Evolutionary conservation across 2,888 invertebrate species (phyloP).

Genomic region (Conomelus anceps): DNA sequence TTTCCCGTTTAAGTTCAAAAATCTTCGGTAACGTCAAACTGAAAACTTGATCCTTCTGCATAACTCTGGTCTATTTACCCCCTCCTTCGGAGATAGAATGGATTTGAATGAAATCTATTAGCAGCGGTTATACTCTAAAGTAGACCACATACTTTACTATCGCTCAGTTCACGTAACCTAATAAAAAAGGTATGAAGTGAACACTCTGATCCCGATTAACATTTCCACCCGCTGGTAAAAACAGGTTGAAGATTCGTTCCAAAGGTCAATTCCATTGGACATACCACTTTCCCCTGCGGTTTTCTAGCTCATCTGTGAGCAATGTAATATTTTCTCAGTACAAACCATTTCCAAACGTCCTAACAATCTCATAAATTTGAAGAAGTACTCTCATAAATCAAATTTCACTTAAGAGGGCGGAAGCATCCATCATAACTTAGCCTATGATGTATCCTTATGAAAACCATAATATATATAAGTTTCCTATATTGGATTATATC

Average conservation of each 20-base stretch:
- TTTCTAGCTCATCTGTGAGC: not conserved
- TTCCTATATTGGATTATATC: no score
- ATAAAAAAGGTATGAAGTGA: not conserved
- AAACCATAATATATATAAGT: no score
- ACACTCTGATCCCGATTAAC: not conserved
- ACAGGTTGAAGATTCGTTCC: not conserved
- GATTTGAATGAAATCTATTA: not conserved
- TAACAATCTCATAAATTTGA: not conserved
- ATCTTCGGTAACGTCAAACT: no score
- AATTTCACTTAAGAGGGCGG: not conserved
- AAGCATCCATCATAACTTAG: no score
- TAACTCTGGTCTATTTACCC: not conserved
- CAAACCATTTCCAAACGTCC: not conserved
- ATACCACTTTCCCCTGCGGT: not conserved
- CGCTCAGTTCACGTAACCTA: not conserved
- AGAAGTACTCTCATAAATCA: not conserved
- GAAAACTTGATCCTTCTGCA: not conserved
- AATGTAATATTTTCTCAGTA: not conserved
- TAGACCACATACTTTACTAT: not conserved
- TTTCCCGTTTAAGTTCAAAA: no score
- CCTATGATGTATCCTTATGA: no score
- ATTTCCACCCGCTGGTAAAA: not conserved
- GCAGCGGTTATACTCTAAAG: not conserved
- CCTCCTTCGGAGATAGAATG: not conserved
- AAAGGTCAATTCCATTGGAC: not conserved